Conservation (phyloP, 2,113 vertebrate species). For the Macrotus californicus region DNA sequence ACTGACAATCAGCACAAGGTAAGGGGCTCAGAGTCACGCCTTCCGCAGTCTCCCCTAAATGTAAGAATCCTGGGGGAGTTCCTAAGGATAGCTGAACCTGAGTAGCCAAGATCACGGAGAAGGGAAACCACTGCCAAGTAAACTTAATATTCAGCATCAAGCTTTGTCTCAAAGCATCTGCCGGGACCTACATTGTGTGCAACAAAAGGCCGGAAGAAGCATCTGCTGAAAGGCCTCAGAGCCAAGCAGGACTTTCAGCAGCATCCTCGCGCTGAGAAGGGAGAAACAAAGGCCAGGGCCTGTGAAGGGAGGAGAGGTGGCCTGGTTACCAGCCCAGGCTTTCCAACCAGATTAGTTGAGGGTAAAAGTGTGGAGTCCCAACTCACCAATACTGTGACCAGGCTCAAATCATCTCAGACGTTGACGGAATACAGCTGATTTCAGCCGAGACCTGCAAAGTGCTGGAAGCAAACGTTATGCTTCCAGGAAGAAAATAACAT, state of each 20-base stretch:
- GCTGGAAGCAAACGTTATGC: neutral
- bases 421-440: neutral
- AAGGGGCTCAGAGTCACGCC: neutral
- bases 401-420: neutral
- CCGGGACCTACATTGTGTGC: fast-evolving
- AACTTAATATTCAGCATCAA: neutral
- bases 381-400: neutral
- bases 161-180: neutral
- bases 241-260: too few relatives aligned
- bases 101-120: neutral
- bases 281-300: neutral
- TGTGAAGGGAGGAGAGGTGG: neutral
- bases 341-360: neutral
- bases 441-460: neutral
- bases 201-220: neutral
- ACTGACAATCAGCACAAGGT: fast-evolving
- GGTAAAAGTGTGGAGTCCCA: neutral
- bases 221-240: neutral
- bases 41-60: neutral
- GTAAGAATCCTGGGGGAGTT: neutral
- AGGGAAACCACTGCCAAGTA: neutral
- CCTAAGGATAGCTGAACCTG: neutral
- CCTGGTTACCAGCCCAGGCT: neutral
- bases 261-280: neutral
- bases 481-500: neutral